Evolutionary conservation across 2,113 vertebrate species (phyloP).

Genomic region (Cryptoleucopteryx plumbea): DNA sequence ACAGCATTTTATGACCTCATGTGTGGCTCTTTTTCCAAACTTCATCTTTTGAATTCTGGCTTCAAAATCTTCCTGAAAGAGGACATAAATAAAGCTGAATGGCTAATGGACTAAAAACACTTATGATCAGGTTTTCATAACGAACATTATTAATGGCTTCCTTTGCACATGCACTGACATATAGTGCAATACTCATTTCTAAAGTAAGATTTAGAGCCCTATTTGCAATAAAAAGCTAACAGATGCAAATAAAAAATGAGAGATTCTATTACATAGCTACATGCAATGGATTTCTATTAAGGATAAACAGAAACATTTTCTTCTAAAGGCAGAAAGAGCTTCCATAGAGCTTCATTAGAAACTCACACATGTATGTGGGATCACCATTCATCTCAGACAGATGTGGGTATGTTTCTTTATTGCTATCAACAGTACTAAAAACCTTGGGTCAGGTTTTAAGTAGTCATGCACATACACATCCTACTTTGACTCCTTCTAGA

Average conservation of each 20-base stretch:
- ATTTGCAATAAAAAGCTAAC: conserved; percentile 75
- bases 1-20: conserved; percentile 67
- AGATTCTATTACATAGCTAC: conserved; percentile 44
- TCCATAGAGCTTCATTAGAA: not conserved
- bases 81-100: conserved; percentile 76
- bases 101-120: conserved; percentile 79
- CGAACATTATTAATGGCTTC: conserved; percentile 74
- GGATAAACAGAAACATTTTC: conserved; percentile 6
- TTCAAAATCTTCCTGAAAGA: conserved; percentile 69
- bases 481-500: not conserved
- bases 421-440: not conserved
- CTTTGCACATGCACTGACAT: conserved; percentile 43
- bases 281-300: not conserved
- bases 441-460: not conserved
- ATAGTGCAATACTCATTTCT: conserved; percentile 68
- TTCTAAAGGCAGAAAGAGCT: not conserved
- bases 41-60: conserved; percentile 69
- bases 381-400: not conserved
- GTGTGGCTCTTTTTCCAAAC: conserved; percentile 64
- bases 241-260: conserved; percentile 68
- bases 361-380: not conserved
- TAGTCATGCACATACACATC: not conserved
- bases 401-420: not conserved
- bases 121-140: conserved; percentile 79
- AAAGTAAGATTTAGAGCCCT: conserved; percentile 78